Conservation (phyloP, 1,140 invertebrate genomes). For the Sycophaga agraensis region DNA sequence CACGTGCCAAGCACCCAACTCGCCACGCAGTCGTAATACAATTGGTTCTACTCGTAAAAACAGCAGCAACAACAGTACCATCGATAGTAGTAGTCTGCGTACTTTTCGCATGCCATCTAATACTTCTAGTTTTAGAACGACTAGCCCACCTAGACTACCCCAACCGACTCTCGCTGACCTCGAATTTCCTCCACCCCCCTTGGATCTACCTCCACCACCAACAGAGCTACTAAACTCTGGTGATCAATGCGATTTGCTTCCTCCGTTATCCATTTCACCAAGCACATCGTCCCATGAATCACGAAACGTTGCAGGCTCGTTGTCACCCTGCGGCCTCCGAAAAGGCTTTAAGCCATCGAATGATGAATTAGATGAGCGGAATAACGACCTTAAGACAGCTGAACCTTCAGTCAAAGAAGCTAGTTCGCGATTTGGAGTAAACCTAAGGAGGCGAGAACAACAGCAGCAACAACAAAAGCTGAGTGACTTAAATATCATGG, state of each 20-base stretch:
- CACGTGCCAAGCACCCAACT: slow-evolving; percentile 63
- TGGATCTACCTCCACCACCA: slow-evolving; percentile 74
- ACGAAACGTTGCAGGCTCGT: slow-evolving; percentile 27
- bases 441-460: slow-evolving; percentile 67
- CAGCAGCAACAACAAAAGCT: slow-evolving; percentile 42
- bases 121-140: slow-evolving; percentile 59
- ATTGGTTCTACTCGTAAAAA: slow-evolving; percentile 42
- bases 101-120: slow-evolving; percentile 60
- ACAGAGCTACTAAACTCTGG: slow-evolving; percentile 61
- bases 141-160: slow-evolving; percentile 62
- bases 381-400: slow-evolving; percentile 63
- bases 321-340: slow-evolving; percentile 50
- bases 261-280: slow-evolving; percentile 42
- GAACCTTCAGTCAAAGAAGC: slow-evolving; percentile 71
- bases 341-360: slow-evolving; percentile 50
- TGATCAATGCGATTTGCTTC: slow-evolving; percentile 47
- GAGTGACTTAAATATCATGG: slow-evolving; percentile 43
- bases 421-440: slow-evolving; percentile 72
- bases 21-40: slow-evolving; percentile 54
- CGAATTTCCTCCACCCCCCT: slow-evolving; percentile 82
- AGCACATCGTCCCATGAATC: slow-evolving; percentile 17
- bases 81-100: slow-evolving; percentile 51
- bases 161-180: slow-evolving; percentile 73
- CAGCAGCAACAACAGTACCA: slow-evolving; percentile 33
- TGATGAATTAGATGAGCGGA: slow-evolving; percentile 51